Base-by-base conservation (phyloP, 2,888 invertebrate genomes). In the Ornithoptera priamus region DNA sequence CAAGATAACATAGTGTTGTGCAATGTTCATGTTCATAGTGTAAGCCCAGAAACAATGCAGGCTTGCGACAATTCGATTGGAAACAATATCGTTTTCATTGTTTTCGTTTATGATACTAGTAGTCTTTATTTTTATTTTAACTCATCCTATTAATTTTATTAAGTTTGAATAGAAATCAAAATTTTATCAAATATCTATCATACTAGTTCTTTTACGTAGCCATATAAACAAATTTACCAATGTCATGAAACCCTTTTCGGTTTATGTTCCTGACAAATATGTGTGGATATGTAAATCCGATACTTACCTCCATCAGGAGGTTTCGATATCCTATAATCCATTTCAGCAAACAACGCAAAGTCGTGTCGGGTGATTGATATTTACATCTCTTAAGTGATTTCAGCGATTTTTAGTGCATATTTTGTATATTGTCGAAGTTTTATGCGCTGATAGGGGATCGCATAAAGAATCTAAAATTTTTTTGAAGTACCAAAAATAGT, bases 331-430 rank as follows among this genome's bases (percentile, higher is more conserved):
- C 89, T 87, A 90, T 91, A 92, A 92, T 91, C 92, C 90, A 91
- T 92, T 92, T 92, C 88, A 86, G 87, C 85, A 85, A 87, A 89
- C 89, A 89, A 88, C 88, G 90, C 88, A 86, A 81, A 89, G 87
- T 89, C 88, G 87, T 88, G 92, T 91, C 88, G 87, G 81, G 86
- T 92, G 92, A 92, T 92, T 91, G 91, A 91, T 92, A 90, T 86
- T 24, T 39, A 84, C 83, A 83, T 82, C 80, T 12, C 53, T 3
- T 22, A 63, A 63, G 42, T 59, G 15, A 50, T 68, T 24, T 22
- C 7, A 62, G 12, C 46, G 57, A 0, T 18, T 53, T 53, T 7
- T n/a, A n/a, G 53, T 53, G 3, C 5, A 53, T 6, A n/a, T 53
- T 53, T 53, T n/a, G 6, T 18, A n/a, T 6, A 53, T 12, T 6